Evolutionary conservation across 2,888 invertebrate species (phyloP), one percentile per base, ranked within the genome.

Genomic region (Fissipunctia ypsillon): DNA sequence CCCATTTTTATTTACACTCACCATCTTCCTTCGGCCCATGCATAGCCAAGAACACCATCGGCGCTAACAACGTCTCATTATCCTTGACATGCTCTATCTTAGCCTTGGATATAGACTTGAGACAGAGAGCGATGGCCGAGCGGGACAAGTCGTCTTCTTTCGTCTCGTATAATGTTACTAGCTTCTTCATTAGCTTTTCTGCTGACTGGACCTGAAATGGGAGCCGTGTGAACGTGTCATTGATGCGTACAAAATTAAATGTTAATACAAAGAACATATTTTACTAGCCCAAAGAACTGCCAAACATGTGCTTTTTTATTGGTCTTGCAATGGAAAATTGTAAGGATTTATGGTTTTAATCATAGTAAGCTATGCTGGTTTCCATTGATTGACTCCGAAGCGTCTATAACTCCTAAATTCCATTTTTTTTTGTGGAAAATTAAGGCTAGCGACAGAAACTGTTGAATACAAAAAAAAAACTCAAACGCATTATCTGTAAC

Each of bases 31-130:
- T 97, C 87, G 98, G 97, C 28, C 97, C 98, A 89, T 99, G 99
- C 98, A 99, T 99, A 19, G 99, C 99, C 83, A 99, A 97, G 92
- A 99, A 99, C 35, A 98, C 97, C 72, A 99, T 95, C 0, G 99
- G 99, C 85, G 99, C 96, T 16, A 98, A 96, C 41, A 97, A 93
- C 14, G 96, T 97, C 45, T 98, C 97, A 90, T 98, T 98, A 88
- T 98, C 97, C 89, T 98, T 98, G 57, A 99, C 94, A 69, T 98
- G 96, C 80, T 99, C 99, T 83, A 98, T 98, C 93, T 98, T 98
- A 69, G 98, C 97, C 86, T 97, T 98, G 63, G 98, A 98, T 78
- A 99, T 97, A 0, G 99, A 97, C 88, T 98, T 98, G 31, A 99
- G 96, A 0, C 98, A 97, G 70, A 97, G 95, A 0, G 97, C 98